These are phyloP conservation scores for Tympanuchus pallidicinctus DNA, from an alignment of 2,113 vertebrate genomes.

Conservation along the genomic window DNA sequence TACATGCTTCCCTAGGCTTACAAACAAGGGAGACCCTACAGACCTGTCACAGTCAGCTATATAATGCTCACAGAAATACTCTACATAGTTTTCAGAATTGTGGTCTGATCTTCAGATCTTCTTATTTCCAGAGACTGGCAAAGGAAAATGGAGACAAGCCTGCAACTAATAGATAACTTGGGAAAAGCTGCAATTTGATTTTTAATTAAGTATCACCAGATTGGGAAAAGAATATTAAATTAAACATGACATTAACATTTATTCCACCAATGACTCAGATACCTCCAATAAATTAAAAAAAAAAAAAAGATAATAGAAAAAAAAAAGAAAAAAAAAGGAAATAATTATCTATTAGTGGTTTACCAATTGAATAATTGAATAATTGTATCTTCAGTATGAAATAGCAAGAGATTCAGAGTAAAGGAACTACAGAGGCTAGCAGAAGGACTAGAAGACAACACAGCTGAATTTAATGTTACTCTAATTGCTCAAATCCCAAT, in stretches of 20 bases:
- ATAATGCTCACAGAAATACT: neutral
- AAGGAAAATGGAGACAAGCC: neutral
- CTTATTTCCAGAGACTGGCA: neutral
- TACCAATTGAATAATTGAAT: conserved; percentile 37
- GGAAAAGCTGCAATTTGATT: conserved; percentile 9
- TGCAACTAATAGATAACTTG: neutral
- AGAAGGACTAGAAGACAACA: neutral
- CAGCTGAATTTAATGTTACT: neutral
- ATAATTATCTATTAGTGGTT: conserved; percentile 10
- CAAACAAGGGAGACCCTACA: neutral
- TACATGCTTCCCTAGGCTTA: neutral
- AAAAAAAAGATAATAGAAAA: too few relatives aligned
- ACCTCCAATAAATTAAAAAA: neutral
- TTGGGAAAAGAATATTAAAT: conserved; percentile 32
- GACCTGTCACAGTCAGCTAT: neutral
- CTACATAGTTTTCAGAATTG: neutral
- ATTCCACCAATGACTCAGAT: conserved; percentile 45
- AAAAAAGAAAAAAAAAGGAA: neutral
- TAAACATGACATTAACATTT: conserved; percentile 42
- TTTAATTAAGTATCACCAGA: conserved; percentile 30
- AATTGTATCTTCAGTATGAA: conserved; percentile 9
- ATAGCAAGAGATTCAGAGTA: neutral
- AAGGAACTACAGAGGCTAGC: neutral
- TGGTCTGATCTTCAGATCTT: neutral
- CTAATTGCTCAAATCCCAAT: neutral